Percentiles rank a stretch among this genome's conserved stretches.
phyloP scores from a whole-genome alignment of 2,888 invertebrate genomes.

The Quadroppia sp. region DNA sequence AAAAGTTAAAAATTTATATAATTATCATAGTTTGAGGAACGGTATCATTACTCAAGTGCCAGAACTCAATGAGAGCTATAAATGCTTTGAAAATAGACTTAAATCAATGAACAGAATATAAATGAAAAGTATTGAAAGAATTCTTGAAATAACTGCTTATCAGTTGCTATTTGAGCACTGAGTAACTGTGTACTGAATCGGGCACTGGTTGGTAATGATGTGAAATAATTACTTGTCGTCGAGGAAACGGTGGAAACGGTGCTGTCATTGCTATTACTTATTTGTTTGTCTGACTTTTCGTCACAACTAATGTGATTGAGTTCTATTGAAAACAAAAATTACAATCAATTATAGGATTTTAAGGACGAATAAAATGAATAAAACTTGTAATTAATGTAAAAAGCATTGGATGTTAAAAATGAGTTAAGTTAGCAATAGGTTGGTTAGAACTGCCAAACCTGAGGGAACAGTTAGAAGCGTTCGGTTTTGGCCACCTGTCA shows the following conservation, averaged over 20 bases:
- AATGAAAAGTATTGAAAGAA: too few species aligned
- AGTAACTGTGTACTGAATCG: background rate
- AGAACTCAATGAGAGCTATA: too few species aligned
- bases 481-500: background rate
- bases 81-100: too few species aligned
- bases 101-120: too few species aligned
- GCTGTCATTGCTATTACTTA: background rate
- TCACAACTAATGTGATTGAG: background rate
- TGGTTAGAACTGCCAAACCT: background rate
- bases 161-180: background rate
- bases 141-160: too few species aligned
- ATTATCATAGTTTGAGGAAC: too few species aligned
- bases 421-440: background rate
- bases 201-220: background rate
- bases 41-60: too few species aligned
- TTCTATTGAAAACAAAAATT: too few species aligned
- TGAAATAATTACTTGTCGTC: background rate
- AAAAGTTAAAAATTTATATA: too few species aligned
- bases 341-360: too few species aligned
- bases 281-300: background rate
- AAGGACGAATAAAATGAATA: background rate
- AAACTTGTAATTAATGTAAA: background rate
- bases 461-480: background rate
- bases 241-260: background rate
- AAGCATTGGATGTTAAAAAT: too few species aligned